A percentile compares a stretch with the other conserved stretches of the same genome.
These are phyloP conservation scores for Penaeus chinensis DNA, from an alignment of 1,140 invertebrate genomes.

Conservation along the genomic window DNA sequence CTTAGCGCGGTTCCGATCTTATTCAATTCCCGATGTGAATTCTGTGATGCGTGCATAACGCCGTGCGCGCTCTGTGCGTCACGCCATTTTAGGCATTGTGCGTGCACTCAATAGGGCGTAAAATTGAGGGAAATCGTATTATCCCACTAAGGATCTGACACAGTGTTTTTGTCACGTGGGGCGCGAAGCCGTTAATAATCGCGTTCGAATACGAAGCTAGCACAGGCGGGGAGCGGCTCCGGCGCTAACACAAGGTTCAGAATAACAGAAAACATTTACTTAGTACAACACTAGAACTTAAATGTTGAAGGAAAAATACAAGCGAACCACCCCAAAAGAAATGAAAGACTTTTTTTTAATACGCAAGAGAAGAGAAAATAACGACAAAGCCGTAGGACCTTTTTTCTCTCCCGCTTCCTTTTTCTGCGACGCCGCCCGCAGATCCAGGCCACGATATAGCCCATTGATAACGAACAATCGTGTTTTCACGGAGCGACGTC, in stretches of 20 bases:
- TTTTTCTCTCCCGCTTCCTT: background rate
- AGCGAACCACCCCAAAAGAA: no score
- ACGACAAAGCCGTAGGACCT: background rate
- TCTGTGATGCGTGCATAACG: background rate
- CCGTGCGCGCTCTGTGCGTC: conserved; percentile 18
- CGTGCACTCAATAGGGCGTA: conserved; percentile 38
- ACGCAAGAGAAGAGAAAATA: no score
- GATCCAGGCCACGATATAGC: conserved; percentile 8
- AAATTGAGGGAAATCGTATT: conserved; percentile 44
- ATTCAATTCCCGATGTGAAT: background rate
- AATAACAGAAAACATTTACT: no score
- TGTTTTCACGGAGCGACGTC: conserved; percentile 12
- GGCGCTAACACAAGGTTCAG: no score
- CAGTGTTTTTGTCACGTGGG: conserved; percentile 41
- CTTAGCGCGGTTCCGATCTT: no score
- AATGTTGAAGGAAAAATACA: no score
- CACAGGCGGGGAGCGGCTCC: no score
- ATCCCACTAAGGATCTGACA: conserved; percentile 28
- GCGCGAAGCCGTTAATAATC: conserved; percentile 45
- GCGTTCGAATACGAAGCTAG: conserved; percentile 7
- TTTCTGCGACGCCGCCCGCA: background rate
- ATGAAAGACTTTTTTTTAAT: no score
- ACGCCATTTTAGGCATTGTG: conserved; percentile 28
- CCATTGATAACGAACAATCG: conserved; percentile 34
- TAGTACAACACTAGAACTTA: no score